Base-by-base conservation (phyloP, 2,797 vertebrate genomes). In the Odontamblyopus rebecca region DNA sequence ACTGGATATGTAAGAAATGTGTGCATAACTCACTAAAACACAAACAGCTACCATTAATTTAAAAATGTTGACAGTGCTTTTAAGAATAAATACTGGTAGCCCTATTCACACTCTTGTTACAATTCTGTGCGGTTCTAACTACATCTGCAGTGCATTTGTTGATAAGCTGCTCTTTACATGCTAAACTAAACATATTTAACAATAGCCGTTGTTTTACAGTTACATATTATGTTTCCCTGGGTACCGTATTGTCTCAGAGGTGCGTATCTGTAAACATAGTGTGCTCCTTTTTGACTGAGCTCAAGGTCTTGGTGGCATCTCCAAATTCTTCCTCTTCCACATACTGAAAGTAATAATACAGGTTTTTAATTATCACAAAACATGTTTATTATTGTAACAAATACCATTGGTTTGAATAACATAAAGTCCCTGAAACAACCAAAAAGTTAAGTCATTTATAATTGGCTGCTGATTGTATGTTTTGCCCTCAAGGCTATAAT, bases 201-300 rank as follows among this genome's bases (percentile, higher is more conserved):
- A 27, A 54, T 50, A 32, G 26, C 12, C 26, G n/a, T 3, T 44
- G 41, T 4, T 48, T 48, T 48, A 48, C 3, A 48, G 12, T 57
- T 9, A 26, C 9, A 12, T 26, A 56, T 56, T 60, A 27, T n/a
- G 30, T 35, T 35, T 6, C 30, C 16, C 0, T 53, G 11, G 18
- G 12, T 16, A 27, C 41, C 12, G 57, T 0, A 27, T 15, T 26
- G 30, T 85, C 63, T 80, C 84, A 97, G 63, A 96, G 92, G 56
- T 97, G 96, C 54, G 98, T 99, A 83, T 99, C 97, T 0, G 94
- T 96, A 89, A 99, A 99, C 18, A 94, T 90, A 63, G 96, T 95
- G 69, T 96, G 96, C 61, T 98, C 96, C 83, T 96, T 96, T 63
- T 94, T 96, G 77, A 93, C 93, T 0, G 96, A 96, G 86, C 94